Evolutionary conservation across 2,888 invertebrate species (phyloP).

Genomic region (Gymnocheta viridis): DNA sequence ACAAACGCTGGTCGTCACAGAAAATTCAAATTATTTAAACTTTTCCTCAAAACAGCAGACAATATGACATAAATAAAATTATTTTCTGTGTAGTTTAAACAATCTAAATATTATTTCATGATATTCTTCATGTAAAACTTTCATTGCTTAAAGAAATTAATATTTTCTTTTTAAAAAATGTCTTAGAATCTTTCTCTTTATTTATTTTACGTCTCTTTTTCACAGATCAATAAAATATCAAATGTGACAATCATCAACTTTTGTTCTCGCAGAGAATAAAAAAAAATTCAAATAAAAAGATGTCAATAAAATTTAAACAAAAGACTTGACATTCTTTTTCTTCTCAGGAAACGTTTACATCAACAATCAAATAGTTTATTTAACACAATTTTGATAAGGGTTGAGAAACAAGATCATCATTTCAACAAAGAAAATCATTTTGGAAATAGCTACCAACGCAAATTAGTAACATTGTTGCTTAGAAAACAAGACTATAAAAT

Average conservation of each 20-base stretch:
- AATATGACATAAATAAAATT: too few relatives aligned
- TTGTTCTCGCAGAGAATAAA: conserved; percentile 35
- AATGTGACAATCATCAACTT: conserved; percentile 59
- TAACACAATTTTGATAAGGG: conserved; percentile 61
- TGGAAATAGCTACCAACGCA: conserved; percentile 52
- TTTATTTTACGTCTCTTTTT: not conserved
- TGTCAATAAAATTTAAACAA: conserved; percentile 65
- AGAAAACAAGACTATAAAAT: conserved; percentile 54
- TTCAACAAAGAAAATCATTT: conserved; percentile 17
- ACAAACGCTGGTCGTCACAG: too few relatives aligned
- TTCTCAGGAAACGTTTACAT: not conserved
- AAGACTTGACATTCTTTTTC: conserved; percentile 14
- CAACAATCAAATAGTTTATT: conserved; percentile 19
- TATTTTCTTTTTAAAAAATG: too few relatives aligned
- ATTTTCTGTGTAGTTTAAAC: too few relatives aligned
- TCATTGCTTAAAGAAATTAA: too few relatives aligned
- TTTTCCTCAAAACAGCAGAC: too few relatives aligned
- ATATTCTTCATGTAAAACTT: too few relatives aligned
- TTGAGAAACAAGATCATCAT: conserved; percentile 55
- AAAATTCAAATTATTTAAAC: too few relatives aligned
- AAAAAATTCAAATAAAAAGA: conserved; percentile 31
- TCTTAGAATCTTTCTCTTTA: not conserved
- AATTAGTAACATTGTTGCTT: conserved; percentile 67
- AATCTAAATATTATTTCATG: too few relatives aligned
- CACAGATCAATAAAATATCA: conserved; percentile 65